Evolutionary conservation across 2,888 invertebrate genomes (phyloP).

Genomic region (Norana najaformis): DNA sequence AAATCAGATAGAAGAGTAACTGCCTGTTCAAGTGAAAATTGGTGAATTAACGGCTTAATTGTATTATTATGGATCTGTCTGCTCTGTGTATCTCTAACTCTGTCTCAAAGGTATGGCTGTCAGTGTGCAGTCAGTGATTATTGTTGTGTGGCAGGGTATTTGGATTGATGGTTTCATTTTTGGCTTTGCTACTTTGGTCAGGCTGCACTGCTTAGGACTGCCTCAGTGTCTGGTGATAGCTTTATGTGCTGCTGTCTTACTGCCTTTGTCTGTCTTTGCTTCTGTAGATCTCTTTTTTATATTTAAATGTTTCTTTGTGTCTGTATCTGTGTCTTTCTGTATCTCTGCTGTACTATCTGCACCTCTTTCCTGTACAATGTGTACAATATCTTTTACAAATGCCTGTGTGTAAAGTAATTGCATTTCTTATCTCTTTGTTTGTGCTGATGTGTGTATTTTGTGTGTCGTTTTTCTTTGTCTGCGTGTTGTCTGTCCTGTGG

Average conservation of each 20-base stretch:
- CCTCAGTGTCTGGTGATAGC: background rate
- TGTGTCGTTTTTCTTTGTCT: too few relatives aligned
- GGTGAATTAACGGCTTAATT: background rate
- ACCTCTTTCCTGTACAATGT: too few relatives aligned
- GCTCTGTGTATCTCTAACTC: background rate
- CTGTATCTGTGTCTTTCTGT: too few relatives aligned
- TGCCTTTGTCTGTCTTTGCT: too few relatives aligned
- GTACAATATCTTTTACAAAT: too few relatives aligned
- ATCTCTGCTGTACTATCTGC: too few relatives aligned
- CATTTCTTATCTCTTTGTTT: too few relatives aligned
- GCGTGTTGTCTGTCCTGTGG: too few relatives aligned
- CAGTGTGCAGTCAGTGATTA: background rate
- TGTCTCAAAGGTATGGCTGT: background rate
- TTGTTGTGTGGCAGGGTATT: conserved; percentile 3
- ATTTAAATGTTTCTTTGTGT: background rate
- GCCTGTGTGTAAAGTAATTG: too few relatives aligned
- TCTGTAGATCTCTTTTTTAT: background rate
- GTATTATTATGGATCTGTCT: background rate
- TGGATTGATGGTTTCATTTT: background rate
- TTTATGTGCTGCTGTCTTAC: background rate
- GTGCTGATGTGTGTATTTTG: too few relatives aligned
- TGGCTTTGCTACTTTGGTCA: background rate
- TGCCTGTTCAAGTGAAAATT: background rate
- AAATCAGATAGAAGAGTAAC: background rate
- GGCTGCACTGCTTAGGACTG: background rate